These are phyloP conservation scores for Sycophaga agraensis DNA, from an alignment of 1,140 invertebrate species.

Conservation along the genomic window DNA sequence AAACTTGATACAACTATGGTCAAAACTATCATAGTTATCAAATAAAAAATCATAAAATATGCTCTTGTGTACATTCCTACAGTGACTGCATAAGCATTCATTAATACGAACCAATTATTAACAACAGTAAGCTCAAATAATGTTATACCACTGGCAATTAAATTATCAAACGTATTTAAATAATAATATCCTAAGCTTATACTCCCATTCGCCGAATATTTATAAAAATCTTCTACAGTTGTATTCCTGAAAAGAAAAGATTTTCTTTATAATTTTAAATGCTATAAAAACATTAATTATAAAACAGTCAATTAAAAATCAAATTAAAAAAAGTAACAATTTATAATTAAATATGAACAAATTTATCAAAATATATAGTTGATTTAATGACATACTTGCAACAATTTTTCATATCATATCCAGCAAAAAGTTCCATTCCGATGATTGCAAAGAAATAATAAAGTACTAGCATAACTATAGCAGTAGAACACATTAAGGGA, in stretches of 20 bases:
- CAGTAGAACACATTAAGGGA: constrained; percentile 75
- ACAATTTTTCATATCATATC: constrained; percentile 77
- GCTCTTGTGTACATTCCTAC: constrained; percentile 69
- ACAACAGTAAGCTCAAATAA: constrained; percentile 89
- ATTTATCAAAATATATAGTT: constrained; percentile 6
- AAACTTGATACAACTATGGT: constrained; percentile 90
- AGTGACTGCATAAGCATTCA: constrained; percentile 82
- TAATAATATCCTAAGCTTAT: constrained; percentile 80
- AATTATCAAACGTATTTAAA: constrained; percentile 82
- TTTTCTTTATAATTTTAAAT: neutral
- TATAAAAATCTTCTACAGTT: constrained; percentile 82
- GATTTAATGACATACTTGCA: constrained; percentile 71
- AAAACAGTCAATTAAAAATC: neutral
- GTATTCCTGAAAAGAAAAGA: constrained; percentile 67
- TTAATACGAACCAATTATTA: constrained; percentile 91
- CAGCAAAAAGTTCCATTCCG: constrained; percentile 86
- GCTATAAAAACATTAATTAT: no score
- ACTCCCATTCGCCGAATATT: constrained; percentile 67
- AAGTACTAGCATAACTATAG: constrained; percentile 81
- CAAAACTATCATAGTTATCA: constrained; percentile 88
- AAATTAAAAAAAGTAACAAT: neutral
- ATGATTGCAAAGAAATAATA: constrained; percentile 92
- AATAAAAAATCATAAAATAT: constrained; percentile 89
- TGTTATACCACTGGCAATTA: constrained; percentile 75
- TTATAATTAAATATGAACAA: constrained; percentile 2